Evolutionary conservation across 2,888 invertebrate species (phyloP).

Genomic region (Byasa hedistus): DNA sequence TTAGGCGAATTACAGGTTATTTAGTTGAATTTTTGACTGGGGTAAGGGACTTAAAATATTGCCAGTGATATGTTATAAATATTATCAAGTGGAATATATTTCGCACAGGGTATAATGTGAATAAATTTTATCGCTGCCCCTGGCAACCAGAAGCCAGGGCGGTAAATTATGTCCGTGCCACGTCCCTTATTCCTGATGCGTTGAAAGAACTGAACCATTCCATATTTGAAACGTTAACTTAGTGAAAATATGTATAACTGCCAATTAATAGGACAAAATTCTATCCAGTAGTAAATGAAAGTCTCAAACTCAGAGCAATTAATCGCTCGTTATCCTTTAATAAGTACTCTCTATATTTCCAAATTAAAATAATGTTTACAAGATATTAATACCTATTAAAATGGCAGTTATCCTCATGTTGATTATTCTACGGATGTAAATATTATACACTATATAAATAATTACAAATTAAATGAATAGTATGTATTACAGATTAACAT

Average conservation of each 20-base stretch:
- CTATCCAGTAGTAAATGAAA: conserved; percentile 13
- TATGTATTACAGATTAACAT: conserved; percentile 74
- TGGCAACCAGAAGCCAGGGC: conserved; percentile 43
- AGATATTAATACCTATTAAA: conserved; percentile 46
- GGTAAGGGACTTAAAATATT: conserved; percentile 71
- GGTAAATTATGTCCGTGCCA: conserved; percentile 60
- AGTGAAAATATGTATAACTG: conserved; percentile 64
- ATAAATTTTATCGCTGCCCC: conserved; percentile 57
- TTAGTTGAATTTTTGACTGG: conserved; percentile 65
- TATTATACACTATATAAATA: conserved; percentile 74
- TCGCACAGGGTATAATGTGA: conserved; percentile 77
- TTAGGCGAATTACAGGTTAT: conserved; percentile 59
- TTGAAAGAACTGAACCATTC: conserved; percentile 73
- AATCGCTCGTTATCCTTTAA: conserved; percentile 16
- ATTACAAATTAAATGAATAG: conserved; percentile 74
- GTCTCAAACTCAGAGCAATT: conserved; percentile 4
- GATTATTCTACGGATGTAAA: conserved; percentile 67
- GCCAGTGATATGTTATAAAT: conserved; percentile 70
- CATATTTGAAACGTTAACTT: conserved; percentile 63
- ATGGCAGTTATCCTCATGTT: conserved; percentile 66
- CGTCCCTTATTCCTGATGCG: conserved; percentile 71
- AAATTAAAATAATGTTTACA: conserved; percentile 32
- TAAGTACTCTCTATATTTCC: conserved; percentile 22
- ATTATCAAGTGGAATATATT: conserved; percentile 69
- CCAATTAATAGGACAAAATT: conserved; percentile 54